Base-by-base conservation (phyloP, 2,797 vertebrate genomes). In the Hyperoplus immaculatus region DNA sequence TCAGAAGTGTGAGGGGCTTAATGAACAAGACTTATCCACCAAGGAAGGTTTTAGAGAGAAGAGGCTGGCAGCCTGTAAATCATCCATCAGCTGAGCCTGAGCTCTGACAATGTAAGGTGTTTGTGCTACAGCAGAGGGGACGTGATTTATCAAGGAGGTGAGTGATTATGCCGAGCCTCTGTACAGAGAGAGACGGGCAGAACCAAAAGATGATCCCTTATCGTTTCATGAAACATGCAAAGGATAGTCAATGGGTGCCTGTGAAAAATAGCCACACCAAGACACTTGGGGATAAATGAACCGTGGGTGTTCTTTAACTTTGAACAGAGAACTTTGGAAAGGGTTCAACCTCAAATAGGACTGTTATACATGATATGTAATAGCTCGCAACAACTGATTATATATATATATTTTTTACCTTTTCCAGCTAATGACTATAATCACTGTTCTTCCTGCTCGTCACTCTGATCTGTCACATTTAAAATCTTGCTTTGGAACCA, bases 191-290 rank as follows among this genome's bases (percentile, higher is more conserved):
- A 86, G 80, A 88, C 41, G 18, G 74, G 70, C 82, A 88, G 75
- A 75, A 80, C 85, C 87, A 90, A 91, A 92, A 86, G 88, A 90
- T 88, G 84, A 89, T 83, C 87, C 83, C 73, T 75, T 81, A 82
- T 82, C 47, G 43, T 88, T 89, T 92, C 87, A 88, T 93, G 87
- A 92, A 93, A 92, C 91, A 92, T 93, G 86, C 90, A 92, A 86
- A 75, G 80, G 86, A 72, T 83, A 81, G 85, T 78, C 69, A 53
- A 45, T 71, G 75, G 64, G 61, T 50, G n/a, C 60, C 67, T 62
- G 74, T 87, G 82, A 90, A 82, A 87, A 88, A 92, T 90, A 71
- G 74, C 47, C 62, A 75, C 61, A 68, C n/a, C 29, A 62, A 81
- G 85, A 78, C 77, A 87, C 43, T 15, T 29, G 12, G 73, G 49